phyloP scores from a whole-genome alignment of 53 echinoderm and acorn worm species.

The Luidia sarsii region DNA sequence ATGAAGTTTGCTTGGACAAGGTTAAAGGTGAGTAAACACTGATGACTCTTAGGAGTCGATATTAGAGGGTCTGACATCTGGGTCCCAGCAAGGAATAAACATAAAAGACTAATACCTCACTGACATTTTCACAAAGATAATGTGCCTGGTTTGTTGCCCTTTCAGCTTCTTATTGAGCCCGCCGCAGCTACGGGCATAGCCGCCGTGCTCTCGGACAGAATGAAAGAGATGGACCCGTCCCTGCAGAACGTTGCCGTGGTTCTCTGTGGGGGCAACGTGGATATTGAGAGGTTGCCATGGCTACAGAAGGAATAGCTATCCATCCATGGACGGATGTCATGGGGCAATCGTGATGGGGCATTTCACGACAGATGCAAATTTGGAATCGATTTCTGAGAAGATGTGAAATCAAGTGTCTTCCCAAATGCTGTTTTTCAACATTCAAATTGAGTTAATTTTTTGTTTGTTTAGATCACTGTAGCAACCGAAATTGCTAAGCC shows the following conservation, averaged over 20 bases:
- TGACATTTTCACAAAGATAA: background rate
- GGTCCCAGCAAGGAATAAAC: background rate
- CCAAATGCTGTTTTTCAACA: no score
- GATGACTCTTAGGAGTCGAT: background rate
- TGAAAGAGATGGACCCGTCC: constrained; percentile 65
- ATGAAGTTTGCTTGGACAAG: constrained; percentile 88
- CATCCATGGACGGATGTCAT: no score
- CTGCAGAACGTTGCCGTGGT: constrained; percentile 66
- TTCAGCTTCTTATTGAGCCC: constrained; percentile 76
- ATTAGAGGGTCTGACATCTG: no score
- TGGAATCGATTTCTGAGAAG: no score
- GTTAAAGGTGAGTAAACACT: constrained; percentile 79
- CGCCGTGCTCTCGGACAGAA: constrained; percentile 69
- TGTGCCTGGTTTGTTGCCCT: background rate
- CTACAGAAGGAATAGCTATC: constrained; percentile 5
- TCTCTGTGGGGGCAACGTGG: constrained; percentile 82
- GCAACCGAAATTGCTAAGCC: no score
- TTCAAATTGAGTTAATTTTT: no score
- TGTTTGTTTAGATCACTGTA: no score
- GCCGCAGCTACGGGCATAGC: constrained; percentile 81
- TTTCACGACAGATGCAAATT: no score
- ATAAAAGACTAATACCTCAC: background rate
- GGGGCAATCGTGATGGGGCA: no score
- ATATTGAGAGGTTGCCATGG: constrained; percentile 80
- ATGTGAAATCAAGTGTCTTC: no score